A percentile compares a stretch with the other conserved stretches of the same genome.
These are phyloP conservation scores for Diorhabda carinulata DNA, from an alignment of 1,140 invertebrate genomes.

Conservation along the genomic window DNA sequence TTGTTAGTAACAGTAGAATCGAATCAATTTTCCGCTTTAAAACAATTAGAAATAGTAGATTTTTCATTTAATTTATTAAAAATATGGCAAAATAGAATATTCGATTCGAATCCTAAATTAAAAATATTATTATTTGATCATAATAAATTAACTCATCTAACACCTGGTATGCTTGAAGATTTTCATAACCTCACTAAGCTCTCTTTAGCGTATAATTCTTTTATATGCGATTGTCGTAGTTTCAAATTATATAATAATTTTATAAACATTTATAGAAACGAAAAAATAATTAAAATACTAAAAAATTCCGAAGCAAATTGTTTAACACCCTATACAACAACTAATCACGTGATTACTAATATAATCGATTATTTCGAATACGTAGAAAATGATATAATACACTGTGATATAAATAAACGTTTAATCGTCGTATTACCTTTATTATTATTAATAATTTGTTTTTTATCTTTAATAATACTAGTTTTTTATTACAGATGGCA, in stretches of 20 bases:
- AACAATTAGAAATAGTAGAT: conserved; percentile 49
- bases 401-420: conserved; percentile 16
- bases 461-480: conserved; percentile 11
- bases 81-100: conserved; percentile 51
- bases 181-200: conserved; percentile 49
- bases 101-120: conserved; percentile 45
- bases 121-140: conserved; percentile 47
- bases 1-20: conserved; percentile 47
- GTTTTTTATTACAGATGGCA: conserved; percentile 44
- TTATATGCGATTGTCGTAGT: conserved; percentile 54
- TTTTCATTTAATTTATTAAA: conserved; percentile 51
- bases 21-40: conserved; percentile 48
- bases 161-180: conserved; percentile 55
- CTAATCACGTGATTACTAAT: background rate
- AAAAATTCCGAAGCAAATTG: background rate
- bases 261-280: conserved; percentile 7
- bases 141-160: conserved; percentile 55
- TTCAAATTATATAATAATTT: conserved; percentile 45
- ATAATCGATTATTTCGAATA: conserved; percentile 22
- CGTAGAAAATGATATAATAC: conserved; percentile 7
- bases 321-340: background rate
- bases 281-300: background rate
- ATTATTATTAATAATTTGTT: conserved; percentile 18
- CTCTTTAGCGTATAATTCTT: conserved; percentile 52
- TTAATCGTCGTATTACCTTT: conserved; percentile 19